phyloP scores from a whole-genome alignment of 2,797 vertebrate species.

The Hoplostethus atlanticus region DNA sequence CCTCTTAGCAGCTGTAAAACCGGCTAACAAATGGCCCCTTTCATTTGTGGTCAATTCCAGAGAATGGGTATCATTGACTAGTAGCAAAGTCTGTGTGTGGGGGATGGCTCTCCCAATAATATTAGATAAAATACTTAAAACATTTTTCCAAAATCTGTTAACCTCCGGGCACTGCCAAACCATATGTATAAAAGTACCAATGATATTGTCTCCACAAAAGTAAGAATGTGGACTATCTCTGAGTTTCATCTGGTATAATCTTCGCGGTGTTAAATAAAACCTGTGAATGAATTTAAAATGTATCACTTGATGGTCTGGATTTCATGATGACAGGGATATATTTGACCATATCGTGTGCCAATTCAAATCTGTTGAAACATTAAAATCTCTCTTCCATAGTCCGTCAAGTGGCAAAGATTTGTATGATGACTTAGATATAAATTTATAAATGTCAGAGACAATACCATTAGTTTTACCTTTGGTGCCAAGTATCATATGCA shows the following conservation, averaged over 20 bases:
- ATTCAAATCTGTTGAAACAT: background rate
- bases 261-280: too few species aligned
- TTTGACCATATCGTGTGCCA: slow-evolving; percentile 4
- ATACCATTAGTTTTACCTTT: slow-evolving; percentile 13
- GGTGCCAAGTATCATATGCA: slow-evolving; percentile 8
- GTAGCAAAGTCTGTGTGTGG: background rate
- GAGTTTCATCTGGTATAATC: too few species aligned
- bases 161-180: background rate
- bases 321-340: slow-evolving; percentile 15
- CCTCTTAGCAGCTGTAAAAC: too few species aligned
- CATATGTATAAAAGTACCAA: slow-evolving; percentile 7
- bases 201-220: background rate
- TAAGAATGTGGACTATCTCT: background rate
- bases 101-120: slow-evolving; percentile 3
- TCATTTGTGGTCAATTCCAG: slow-evolving; percentile 4
- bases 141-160: slow-evolving; percentile 4
- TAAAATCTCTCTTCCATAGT: slow-evolving; percentile 16
- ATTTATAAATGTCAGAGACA: slow-evolving; percentile 14
- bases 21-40: slow-evolving; percentile 1
- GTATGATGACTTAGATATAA: background rate
- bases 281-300: too few species aligned
- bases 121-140: background rate
- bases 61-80: slow-evolving; percentile 12
- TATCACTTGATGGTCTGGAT: slow-evolving; percentile 3
- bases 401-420: too few species aligned